phyloP scores from a whole-genome alignment of 2,113 vertebrate species.

The Baryphthengus martii region DNA sequence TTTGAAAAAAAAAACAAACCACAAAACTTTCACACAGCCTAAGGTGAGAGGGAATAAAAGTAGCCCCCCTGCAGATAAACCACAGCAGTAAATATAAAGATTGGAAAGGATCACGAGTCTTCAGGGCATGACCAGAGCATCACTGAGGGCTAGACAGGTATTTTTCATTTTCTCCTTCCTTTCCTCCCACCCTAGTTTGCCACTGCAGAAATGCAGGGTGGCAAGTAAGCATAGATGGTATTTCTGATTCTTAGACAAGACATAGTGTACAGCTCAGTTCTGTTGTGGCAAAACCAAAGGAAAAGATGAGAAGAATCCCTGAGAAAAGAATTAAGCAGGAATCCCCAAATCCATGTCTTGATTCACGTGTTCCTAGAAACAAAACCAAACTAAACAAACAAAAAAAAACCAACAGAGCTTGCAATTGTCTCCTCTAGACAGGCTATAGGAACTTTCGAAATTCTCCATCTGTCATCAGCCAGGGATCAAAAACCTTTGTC shows the following conservation, averaged over 20 bases:
- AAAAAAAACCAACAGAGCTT: neutral
- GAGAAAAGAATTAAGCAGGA: conserved; percentile 22
- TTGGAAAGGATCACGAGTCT: neutral
- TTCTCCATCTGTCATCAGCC: conserved; percentile 32
- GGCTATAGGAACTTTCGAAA: conserved; percentile 21
- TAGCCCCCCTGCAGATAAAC: neutral
- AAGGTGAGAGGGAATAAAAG: neutral
- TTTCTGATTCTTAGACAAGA: neutral
- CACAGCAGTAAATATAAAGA: neutral
- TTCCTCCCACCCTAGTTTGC: neutral
- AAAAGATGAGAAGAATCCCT: neutral
- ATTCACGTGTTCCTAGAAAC: neutral
- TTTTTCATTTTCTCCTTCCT: neutral
- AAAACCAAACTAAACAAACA: neutral
- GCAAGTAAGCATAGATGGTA: neutral
- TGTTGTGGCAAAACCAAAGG: neutral
- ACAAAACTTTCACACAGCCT: neutral
- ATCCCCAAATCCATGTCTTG: neutral
- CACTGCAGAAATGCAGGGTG: neutral
- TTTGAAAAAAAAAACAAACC: too few relatives aligned
- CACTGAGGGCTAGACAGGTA: neutral
- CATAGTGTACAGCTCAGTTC: neutral
- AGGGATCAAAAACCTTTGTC: conserved; percentile 26
- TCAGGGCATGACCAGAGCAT: neutral
- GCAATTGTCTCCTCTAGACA: neutral